phyloP scores from a whole-genome alignment of 2,797 vertebrate species.

The Rhinichthys osculus region DNA sequence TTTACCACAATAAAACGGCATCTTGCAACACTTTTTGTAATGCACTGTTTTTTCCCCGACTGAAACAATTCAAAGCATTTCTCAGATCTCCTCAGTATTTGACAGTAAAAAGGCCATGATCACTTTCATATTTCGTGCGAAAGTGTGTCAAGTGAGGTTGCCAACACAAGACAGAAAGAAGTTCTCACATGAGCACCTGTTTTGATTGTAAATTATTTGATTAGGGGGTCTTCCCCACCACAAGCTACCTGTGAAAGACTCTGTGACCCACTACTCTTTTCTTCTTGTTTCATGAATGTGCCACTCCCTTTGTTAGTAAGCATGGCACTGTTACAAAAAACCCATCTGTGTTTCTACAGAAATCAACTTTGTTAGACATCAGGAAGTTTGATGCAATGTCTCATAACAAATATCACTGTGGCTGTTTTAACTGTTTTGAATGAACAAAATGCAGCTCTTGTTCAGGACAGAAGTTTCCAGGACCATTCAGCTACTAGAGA shows the following conservation, averaged over 20 bases:
- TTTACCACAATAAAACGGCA: slow-evolving; percentile 37
- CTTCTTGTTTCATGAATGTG: slow-evolving; percentile 40
- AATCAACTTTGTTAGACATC: slow-evolving; percentile 14
- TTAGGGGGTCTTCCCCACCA: slow-evolving; percentile 49
- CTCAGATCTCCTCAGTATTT: slow-evolving; percentile 38
- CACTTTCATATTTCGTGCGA: slow-evolving; percentile 42
- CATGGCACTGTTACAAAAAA: slow-evolving; percentile 37
- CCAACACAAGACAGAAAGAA: slow-evolving; percentile 30
- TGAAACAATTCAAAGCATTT: slow-evolving; percentile 35
- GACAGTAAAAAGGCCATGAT: slow-evolving; percentile 21
- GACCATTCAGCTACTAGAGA: background rate
- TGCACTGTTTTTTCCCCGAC: background rate
- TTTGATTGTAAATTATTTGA: slow-evolving; percentile 15
- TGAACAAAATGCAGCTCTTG: background rate
- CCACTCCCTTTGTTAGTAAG: slow-evolving; percentile 39
- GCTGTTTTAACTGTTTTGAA: slow-evolving; percentile 1
- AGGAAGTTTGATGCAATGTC: slow-evolving; percentile 1
- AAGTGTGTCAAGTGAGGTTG: slow-evolving; percentile 45
- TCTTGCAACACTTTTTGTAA: slow-evolving; percentile 26
- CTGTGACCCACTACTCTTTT: slow-evolving; percentile 40
- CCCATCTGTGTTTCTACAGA: slow-evolving; percentile 52
- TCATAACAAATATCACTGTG: background rate
- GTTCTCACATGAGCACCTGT: slow-evolving; percentile 48
- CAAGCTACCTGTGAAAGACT: slow-evolving; percentile 24
- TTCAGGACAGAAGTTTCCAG: background rate